Evolutionary conservation across 2,888 invertebrate genomes (phyloP).

Genomic region (Apoda limacodes): DNA sequence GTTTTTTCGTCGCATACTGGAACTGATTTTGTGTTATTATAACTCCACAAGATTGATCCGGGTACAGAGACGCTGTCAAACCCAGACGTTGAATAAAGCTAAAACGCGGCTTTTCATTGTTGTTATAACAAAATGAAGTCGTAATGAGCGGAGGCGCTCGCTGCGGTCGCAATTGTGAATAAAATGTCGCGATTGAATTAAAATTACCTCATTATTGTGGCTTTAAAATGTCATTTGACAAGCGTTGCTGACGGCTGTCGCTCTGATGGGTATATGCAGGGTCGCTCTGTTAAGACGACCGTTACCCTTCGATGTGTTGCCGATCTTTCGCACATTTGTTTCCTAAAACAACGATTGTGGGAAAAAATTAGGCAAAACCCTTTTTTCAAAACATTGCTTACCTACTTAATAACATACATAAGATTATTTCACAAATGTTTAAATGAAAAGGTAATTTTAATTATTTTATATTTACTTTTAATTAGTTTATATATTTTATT

Average conservation of each 20-base stretch:
- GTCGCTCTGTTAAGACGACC: too few relatives aligned
- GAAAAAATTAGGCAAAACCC: too few relatives aligned
- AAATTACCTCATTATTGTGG: constrained; percentile 56
- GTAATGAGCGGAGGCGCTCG: constrained; percentile 46
- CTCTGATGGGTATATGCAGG: too few relatives aligned
- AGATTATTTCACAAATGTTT: too few relatives aligned
- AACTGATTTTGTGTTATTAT: constrained; percentile 61
- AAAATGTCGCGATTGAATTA: constrained; percentile 60
- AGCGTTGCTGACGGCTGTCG: constrained; percentile 57
- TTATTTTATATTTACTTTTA: too few relatives aligned
- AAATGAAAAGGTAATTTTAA: too few relatives aligned
- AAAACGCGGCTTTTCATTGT: constrained; percentile 40
- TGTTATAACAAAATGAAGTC: constrained; percentile 65
- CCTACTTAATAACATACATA: too few relatives aligned
- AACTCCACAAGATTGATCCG: constrained; percentile 58
- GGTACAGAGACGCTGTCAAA: constrained; percentile 54
- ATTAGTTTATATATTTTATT: too few relatives aligned
- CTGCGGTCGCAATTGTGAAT: constrained; percentile 31
- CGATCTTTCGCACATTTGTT: too few relatives aligned
- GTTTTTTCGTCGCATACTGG: constrained; percentile 52
- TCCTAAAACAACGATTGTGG: too few relatives aligned
- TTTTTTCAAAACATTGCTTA: too few relatives aligned
- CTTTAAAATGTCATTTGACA: constrained; percentile 59
- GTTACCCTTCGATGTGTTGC: too few relatives aligned
- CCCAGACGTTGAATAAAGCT: constrained; percentile 42